A percentile compares a stretch with the other conserved stretches of the same genome.
phyloP scores from a whole-genome alignment of 2,113 vertebrate genomes.

The Microtus oregoni region DNA sequence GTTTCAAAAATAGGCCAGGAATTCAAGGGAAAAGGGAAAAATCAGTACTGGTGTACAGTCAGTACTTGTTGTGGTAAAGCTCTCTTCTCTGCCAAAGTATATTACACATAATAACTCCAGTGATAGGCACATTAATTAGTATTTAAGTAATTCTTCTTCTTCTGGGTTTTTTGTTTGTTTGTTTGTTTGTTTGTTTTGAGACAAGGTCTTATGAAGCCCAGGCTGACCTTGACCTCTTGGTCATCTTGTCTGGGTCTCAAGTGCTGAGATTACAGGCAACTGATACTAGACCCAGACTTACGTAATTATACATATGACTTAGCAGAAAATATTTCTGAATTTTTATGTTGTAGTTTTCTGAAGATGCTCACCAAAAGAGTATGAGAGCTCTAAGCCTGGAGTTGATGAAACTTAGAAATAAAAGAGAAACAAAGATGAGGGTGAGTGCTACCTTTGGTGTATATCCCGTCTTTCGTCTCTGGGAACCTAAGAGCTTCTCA shows the following conservation, averaged over 20 bases:
- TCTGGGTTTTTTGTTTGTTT: not conserved
- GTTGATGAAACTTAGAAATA: conserved; percentile 93
- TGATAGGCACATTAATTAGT: not conserved
- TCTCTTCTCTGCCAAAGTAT: not conserved
- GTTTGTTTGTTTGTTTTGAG: not conserved
- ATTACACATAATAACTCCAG: not conserved
- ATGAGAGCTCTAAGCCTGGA: conserved; percentile 93
- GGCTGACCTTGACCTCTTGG: not conserved
- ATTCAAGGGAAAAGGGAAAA: not conserved
- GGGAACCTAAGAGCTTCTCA: not conserved
- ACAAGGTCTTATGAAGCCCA: not conserved
- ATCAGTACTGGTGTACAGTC: not conserved
- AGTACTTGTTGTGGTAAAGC: not conserved
- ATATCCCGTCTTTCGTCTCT: not conserved
- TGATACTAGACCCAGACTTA: not conserved
- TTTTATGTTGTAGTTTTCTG: conserved; percentile 87
- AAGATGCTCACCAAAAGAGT: conserved; percentile 93
- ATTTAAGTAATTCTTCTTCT: not conserved
- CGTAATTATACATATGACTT: not conserved
- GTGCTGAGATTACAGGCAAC: not conserved
- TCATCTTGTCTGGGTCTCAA: not conserved
- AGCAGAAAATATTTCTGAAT: conserved; percentile 13
- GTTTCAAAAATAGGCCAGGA: conserved; percentile 27
- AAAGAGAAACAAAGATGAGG: conserved; percentile 92
- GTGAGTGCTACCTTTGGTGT: conserved; percentile 73